Conservation (phyloP, 1,140 invertebrate species). For the Aphis gossypii region DNA sequence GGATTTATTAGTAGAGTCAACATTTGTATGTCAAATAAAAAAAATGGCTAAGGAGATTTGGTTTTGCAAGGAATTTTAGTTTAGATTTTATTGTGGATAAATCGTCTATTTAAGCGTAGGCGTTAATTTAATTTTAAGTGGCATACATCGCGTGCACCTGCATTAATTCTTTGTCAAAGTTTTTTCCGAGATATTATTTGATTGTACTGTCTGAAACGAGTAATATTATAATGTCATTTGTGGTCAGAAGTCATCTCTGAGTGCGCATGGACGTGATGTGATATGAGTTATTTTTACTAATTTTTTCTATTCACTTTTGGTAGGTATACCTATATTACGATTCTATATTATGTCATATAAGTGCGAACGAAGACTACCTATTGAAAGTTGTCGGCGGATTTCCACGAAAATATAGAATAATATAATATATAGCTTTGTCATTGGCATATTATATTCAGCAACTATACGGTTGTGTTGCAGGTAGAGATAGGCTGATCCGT, state of each 20-base stretch:
- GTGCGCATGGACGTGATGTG: background rate
- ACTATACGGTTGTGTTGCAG: background rate
- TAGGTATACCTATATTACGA: no score
- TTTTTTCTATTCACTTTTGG: background rate
- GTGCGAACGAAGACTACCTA: background rate
- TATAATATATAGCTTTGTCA: background rate
- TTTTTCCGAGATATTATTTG: background rate
- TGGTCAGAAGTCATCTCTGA: background rate
- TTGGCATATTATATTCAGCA: background rate
- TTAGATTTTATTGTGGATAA: background rate
- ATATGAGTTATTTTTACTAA: background rate
- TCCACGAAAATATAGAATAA: background rate
- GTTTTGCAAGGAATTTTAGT: background rate
- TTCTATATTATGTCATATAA: background rate
- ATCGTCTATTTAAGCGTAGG: background rate
- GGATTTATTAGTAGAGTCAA: background rate
- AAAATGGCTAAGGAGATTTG: background rate
- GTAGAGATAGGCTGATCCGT: background rate
- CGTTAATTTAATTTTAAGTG: background rate
- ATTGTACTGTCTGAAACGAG: background rate
- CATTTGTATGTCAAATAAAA: background rate
- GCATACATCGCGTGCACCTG: background rate
- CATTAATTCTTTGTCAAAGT: background rate
- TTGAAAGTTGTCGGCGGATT: background rate
- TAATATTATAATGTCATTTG: background rate